phyloP scores from a whole-genome alignment of 1,140 invertebrate species.

The Paralvinella palmiformis region DNA sequence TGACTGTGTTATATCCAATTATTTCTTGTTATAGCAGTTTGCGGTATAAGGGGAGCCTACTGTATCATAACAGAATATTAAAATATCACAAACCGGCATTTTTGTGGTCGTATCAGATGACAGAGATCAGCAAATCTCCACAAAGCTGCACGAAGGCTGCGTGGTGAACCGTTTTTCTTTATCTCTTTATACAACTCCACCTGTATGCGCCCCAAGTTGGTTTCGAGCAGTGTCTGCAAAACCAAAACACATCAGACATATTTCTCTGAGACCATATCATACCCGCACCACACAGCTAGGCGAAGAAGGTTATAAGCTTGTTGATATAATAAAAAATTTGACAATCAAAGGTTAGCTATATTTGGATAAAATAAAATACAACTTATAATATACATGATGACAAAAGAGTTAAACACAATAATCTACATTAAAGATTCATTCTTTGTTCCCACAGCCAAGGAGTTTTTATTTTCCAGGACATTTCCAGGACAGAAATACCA shows the following conservation, averaged over 20 bases:
- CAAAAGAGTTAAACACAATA: slow-evolving; percentile 12
- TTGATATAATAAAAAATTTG: not conserved
- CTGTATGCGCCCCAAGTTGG: slow-evolving; percentile 62
- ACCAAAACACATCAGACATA: no score
- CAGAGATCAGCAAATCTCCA: slow-evolving; percentile 68
- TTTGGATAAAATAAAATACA: not conserved
- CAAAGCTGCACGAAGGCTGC: slow-evolving; percentile 65
- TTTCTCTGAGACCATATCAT: no score
- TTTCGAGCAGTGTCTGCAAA: slow-evolving; percentile 57
- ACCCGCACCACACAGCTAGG: no score
- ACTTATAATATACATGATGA: not conserved
- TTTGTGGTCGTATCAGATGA: slow-evolving; percentile 60
- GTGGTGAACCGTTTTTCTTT: slow-evolving; percentile 65
- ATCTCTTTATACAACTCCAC: slow-evolving; percentile 77
- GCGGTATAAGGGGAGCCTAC: not conserved
- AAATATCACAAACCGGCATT: slow-evolving; percentile 54
- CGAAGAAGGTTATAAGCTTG: not conserved
- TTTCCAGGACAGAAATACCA: no score
- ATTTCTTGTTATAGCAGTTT: not conserved
- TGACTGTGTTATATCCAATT: no score
- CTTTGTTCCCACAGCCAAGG: no score
- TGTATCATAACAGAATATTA: not conserved
- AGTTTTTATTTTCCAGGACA: no score
- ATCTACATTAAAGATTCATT: no score
- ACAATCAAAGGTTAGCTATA: not conserved